phyloP scores from a whole-genome alignment of 2,888 invertebrate species.

The Leptogaster cylindrica region DNA sequence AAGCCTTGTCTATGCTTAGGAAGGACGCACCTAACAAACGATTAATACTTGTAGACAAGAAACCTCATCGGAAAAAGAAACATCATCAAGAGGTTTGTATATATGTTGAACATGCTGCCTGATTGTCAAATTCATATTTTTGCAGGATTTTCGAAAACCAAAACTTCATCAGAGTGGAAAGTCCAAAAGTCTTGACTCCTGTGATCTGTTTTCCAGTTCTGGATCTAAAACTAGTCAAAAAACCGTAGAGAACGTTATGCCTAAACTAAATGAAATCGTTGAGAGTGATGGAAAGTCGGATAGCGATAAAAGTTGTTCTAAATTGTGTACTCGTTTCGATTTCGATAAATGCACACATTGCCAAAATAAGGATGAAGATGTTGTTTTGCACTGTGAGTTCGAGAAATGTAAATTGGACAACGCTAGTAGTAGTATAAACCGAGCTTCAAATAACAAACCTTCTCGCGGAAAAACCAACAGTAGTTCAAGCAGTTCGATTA shows the following conservation, averaged over 20 bases:
- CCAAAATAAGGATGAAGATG: conserved; percentile 44
- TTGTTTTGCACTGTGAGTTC: too few relatives aligned
- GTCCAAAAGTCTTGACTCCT: conserved; percentile 84
- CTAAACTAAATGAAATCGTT: conserved; percentile 58
- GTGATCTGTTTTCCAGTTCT: conserved; percentile 70
- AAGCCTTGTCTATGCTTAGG: conserved; percentile 72
- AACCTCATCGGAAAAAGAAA: conserved; percentile 63
- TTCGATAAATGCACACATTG: conserved; percentile 56
- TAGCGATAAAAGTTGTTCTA: conserved; percentile 53
- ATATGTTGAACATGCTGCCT: too few relatives aligned
- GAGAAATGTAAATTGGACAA: too few relatives aligned
- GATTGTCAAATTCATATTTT: not conserved
- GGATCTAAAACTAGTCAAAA: conserved; percentile 49
- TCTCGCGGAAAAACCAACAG: conserved; percentile 44
- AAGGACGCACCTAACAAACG: conserved; percentile 77
- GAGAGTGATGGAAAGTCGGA: conserved; percentile 54
- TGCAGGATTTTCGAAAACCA: conserved; percentile 55
- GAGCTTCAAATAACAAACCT: not conserved
- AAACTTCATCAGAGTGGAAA: conserved; percentile 60
- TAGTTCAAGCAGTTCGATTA: too few relatives aligned
- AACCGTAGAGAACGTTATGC: conserved; percentile 54
- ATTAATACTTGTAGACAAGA: conserved; percentile 75
- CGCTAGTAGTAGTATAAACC: conserved; percentile 17
- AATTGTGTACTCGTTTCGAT: conserved; percentile 55
- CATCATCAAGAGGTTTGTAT: conserved; percentile 48